phyloP scores from a whole-genome alignment of 2,797 vertebrate species.

The Trichosurus vulpecula region DNA sequence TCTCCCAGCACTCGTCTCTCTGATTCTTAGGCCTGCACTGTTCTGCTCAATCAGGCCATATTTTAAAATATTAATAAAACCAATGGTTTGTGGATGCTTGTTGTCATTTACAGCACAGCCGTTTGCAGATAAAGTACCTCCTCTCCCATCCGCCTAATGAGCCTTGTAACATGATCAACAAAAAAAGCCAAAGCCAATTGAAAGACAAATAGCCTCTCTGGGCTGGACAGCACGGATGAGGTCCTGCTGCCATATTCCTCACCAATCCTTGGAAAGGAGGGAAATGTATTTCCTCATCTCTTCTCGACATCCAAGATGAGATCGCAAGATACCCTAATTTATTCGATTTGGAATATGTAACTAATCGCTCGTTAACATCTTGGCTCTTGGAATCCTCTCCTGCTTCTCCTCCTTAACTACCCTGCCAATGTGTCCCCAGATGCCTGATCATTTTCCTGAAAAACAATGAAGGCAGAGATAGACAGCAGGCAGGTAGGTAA shows the following conservation, averaged over 20 bases:
- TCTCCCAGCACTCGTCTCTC: not conserved
- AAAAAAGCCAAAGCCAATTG: not conserved
- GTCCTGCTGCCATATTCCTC: not conserved
- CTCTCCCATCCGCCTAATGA: not conserved
- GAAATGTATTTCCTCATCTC: not conserved
- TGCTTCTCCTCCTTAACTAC: not conserved
- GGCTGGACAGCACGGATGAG: not conserved
- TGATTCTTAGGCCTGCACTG: not conserved
- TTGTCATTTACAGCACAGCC: not conserved
- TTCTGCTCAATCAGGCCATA: not conserved
- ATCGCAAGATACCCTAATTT: not conserved
- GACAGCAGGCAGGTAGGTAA: not conserved
- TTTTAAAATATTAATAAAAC: not conserved
- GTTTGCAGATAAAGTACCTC: not conserved
- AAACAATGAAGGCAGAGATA: not conserved
- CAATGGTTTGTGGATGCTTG: not conserved
- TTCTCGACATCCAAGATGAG: not conserved
- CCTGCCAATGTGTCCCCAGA: not conserved
- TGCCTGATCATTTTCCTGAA: not conserved
- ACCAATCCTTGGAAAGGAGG: not conserved
- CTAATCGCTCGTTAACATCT: not conserved
- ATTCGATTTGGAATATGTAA: not conserved
- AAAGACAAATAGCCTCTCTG: too few species aligned
- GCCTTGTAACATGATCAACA: not conserved
- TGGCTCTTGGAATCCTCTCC: not conserved